phyloP scores from a whole-genome alignment of 1,140 invertebrate genomes.

The Drosophila baimaii region DNA sequence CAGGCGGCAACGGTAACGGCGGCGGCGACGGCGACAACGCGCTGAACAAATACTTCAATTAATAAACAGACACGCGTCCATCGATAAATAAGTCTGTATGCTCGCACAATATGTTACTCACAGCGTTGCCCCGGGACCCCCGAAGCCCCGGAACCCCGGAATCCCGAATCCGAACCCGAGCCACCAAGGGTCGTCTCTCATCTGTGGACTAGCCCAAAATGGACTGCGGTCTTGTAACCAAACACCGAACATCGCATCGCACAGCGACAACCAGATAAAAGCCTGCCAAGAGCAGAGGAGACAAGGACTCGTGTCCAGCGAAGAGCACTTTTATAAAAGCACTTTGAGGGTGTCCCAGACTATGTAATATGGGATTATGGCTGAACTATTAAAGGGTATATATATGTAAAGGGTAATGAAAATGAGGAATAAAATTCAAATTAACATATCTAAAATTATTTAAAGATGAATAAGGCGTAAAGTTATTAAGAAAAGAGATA shows the following conservation, averaged over 20 bases:
- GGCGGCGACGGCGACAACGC: constrained; percentile 39
- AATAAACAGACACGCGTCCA: constrained; percentile 82
- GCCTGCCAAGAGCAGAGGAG: constrained; percentile 44
- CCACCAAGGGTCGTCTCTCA: constrained; percentile 35
- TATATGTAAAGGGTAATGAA: background rate
- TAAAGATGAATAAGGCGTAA: no score
- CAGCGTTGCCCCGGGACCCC: background rate
- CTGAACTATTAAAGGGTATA: background rate
- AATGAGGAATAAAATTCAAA: background rate
- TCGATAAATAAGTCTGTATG: constrained; percentile 72
- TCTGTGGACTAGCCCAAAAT: constrained; percentile 25
- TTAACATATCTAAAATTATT: background rate
- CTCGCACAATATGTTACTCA: constrained; percentile 50
- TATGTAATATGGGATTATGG: constrained; percentile 29
- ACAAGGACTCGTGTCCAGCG: constrained; percentile 41
- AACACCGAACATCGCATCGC: constrained; percentile 32
- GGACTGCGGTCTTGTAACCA: constrained; percentile 52
- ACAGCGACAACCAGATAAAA: constrained; percentile 44
- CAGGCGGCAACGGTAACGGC: constrained; percentile 51
- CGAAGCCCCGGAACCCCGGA: background rate
- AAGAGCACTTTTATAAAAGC: constrained; percentile 24
- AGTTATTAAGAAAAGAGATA: background rate
- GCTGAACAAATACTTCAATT: constrained; percentile 80
- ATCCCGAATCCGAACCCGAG: background rate
- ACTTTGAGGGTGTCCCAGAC: constrained; percentile 20